Base-by-base conservation (phyloP, 1,140 invertebrate species). In the Muscidifurax raptorellus region DNA sequence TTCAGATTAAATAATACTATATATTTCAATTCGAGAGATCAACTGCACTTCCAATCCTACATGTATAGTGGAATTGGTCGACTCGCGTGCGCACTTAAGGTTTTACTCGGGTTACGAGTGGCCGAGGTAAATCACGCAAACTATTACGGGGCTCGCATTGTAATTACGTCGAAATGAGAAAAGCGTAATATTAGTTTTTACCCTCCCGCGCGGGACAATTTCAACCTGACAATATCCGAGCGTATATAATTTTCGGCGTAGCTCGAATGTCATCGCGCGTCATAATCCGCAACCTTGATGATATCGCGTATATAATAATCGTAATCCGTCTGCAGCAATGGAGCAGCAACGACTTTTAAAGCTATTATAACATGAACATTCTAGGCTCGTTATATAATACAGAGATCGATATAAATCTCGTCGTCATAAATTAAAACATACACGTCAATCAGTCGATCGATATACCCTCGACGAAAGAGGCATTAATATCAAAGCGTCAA, bases 121-220 rank as follows among this genome's bases (percentile, higher is more conserved):
- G 47, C 18, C 76, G n/a, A 71, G 32, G 25, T 18, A 32, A 77
- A 83, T 83, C 78, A 27, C 64, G 27, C 36, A 52, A 78, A 78
- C 75, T 77, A 59, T 18, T 77, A 78, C 64, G 2, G 25, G 28
- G 44, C 27, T 75, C 22, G 44, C 67, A 79, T 83, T 59, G 40
- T 71, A 83, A 83, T 84, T 72, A 84, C 44, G 32, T 30, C 28
- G 15, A 84, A 84, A 79, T 84, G 66, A 84, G 76, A 74, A 83
- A 84, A 84, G 59, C 64, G 44, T 84, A 79, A 78, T 84, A 84
- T 84, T 74, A 84, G 76, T 28, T 79, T 79, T 72, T 64, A 79
- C 22, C 44, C 59, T 30, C 18, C 72, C n/a, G 36, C 36, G 36
- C 36, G 27, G 28, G 64, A 22, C 76, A 80, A 76, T 80, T 79